Base-by-base conservation (phyloP, 2,113 vertebrate species). In the Eurypyga helias region DNA sequence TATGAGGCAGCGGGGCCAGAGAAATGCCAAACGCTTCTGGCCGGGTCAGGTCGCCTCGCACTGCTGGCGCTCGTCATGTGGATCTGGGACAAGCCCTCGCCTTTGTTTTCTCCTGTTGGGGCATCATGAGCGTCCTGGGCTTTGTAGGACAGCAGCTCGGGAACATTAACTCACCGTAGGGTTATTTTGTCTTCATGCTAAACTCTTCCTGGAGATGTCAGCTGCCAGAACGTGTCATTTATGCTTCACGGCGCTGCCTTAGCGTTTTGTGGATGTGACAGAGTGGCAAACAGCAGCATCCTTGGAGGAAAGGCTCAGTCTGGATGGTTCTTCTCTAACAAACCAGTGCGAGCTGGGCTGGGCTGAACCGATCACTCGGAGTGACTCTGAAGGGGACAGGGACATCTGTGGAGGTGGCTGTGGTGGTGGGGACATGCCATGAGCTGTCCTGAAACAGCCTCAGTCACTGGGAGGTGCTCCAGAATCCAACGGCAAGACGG, bases 161-260 rank as follows among this genome's bases (percentile, higher is more conserved):
- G 26, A 85, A 52, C 86, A 2, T 58, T 49, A 51, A 66, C 90
- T 90, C 87, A 92, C 96, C 52, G 15, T 64, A 46, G 91, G 93
- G 81, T 82, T 24, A 28, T 87, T 73, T 86, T 90, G 94, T 96
- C 95, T 97, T 84, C 90, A 41, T 79, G 89, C 84, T 95, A 3
- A 95, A 61, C 72, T 83, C 93, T 94, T 91, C 87, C 91, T 36
- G 89, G 97, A 96, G 93, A 97, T 97, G 96, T 96, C 96, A 97
- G 93, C 96, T 98, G 97, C 93, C 97, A 97, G 71, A 95, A 93
- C 20, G 46, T 86, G 89, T 96, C 95, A 79, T 77, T 96, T 87
- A 3, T 67, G 97, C 97, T 97, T 73, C 96, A 89, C 0, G 8
- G 94, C 85, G 2, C 83, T 54, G 92, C 86, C 86, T 77, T 21